Conservation (phyloP, 1,140 invertebrate species). For the Drosophila mojavensis region DNA sequence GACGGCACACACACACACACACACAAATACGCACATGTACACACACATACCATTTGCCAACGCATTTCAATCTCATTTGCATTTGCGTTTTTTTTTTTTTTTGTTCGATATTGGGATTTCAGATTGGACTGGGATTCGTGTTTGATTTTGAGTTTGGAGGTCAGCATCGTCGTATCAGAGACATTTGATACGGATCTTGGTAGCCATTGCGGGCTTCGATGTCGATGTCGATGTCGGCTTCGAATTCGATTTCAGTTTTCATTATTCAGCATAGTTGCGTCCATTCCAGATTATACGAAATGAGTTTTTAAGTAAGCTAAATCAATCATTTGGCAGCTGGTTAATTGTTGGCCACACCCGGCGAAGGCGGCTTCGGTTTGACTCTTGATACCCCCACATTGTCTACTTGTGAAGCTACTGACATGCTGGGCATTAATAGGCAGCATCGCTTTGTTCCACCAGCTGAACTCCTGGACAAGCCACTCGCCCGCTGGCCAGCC, state of each 20-base stretch:
- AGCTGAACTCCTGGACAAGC: conserved; percentile 60
- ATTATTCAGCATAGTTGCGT: conserved; percentile 35
- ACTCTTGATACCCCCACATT: conserved; percentile 39
- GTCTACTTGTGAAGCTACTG: conserved; percentile 56
- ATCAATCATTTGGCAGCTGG: conserved; percentile 74
- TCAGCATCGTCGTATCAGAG: conserved; percentile 20
- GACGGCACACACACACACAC: conserved; percentile 32
- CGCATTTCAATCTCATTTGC: conserved; percentile 69
- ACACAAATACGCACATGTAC: conserved; percentile 13
- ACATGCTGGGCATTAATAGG: conserved; percentile 7
- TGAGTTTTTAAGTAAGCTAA: conserved; percentile 77
- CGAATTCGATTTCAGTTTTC: conserved; percentile 31
- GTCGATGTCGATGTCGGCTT: neutral
- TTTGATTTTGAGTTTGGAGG: conserved; percentile 45
- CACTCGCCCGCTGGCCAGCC: conserved; percentile 11
- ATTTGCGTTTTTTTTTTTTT: conserved; percentile 34
- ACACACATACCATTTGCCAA: conserved; percentile 58
- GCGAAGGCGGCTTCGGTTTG: conserved; percentile 29
- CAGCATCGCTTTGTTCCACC: conserved; percentile 35
- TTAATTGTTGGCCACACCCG: conserved; percentile 68
- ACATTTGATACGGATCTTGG: conserved; percentile 54
- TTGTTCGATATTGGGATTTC: conserved; percentile 35
- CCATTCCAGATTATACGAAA: conserved; percentile 68
- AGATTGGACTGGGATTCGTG: conserved; percentile 3
- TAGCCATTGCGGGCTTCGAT: conserved; percentile 5